Evolutionary conservation across 2,113 vertebrate genomes (phyloP), one percentile per base, ranked within the genome.

Genomic region (Steatornis caripensis): DNA sequence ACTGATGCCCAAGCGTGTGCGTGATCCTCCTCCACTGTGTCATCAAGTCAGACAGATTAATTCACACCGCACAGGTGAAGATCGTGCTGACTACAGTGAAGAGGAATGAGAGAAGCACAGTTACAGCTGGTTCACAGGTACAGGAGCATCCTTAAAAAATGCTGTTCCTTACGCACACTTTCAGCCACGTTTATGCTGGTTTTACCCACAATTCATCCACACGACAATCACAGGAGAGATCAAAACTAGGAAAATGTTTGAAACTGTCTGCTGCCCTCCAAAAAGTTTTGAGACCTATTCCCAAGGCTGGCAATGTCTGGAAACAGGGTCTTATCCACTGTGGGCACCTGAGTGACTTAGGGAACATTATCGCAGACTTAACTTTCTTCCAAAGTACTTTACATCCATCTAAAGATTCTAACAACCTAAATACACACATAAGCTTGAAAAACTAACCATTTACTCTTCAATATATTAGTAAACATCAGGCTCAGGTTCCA

Each of bases 11-110:
- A 32, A 36, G 36, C 9, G 21, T 48, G 30, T 1, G 4, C 27
- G 26, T 54, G n/a, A 19, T 43, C 43, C 34, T 70, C 36, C 64
- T 49, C 17, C 57, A 43, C 14, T 4, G 18, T 9, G 14, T 36
- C 36, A 70, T 12, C 15, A 26, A 27, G 48, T 23, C 74, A 51
- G 46, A 34, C 21, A 64, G 45, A 60, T 26, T 21, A 53, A 58
- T n/a, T 58, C 53, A 30, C 37, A 34, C 32, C 0, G 0, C 2
- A 5, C 0, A 1, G 34, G 24, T 24, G 32, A 71, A 58, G 57
- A 45, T 8, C 1, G 1, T 5, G 14, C 27, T 22, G 53, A 60
- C n/a, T 53, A 41, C 14, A 46, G 53, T 27, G 34, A 53, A 41
- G 45, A 72, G 45, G 53, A 57, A 79, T 23, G 64, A 58, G 29